Evolutionary conservation across 2,797 vertebrate species (phyloP).

Genomic region (Melanotaenia parkinsoni): DNA sequence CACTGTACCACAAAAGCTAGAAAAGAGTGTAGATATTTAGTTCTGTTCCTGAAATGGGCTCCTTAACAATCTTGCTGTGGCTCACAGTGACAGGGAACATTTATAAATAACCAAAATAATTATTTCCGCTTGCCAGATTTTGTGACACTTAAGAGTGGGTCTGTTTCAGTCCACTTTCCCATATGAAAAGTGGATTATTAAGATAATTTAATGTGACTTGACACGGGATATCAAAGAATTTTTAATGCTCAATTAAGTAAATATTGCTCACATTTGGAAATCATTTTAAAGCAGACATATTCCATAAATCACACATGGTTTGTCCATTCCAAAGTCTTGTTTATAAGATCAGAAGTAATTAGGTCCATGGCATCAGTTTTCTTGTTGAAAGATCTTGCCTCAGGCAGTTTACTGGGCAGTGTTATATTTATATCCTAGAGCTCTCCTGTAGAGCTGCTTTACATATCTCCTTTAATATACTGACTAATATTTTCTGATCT

Average conservation of each 20-base stretch:
- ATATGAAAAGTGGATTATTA: constrained; percentile 19
- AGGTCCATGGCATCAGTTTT: not conserved
- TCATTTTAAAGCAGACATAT: not conserved
- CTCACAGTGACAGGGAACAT: constrained; percentile 4
- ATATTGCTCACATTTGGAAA: constrained; percentile 16
- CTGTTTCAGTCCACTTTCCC: constrained; percentile 16
- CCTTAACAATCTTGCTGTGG: constrained; percentile 7
- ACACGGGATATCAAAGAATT: constrained; percentile 11
- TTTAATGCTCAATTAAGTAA: constrained; percentile 3
- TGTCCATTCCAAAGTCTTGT: constrained; percentile 6
- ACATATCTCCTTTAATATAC: not conserved
- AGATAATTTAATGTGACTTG: constrained; percentile 35
- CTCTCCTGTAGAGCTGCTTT: not conserved
- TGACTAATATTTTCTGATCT: not conserved
- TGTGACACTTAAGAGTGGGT: constrained; percentile 20
- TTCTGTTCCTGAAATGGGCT: constrained; percentile 18
- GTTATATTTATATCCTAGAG: too few relatives aligned
- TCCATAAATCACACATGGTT: not conserved
- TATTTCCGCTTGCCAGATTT: constrained; percentile 22
- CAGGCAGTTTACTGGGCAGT: not conserved
- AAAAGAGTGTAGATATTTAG: constrained; percentile 36
- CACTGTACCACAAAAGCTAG: constrained; percentile 18
- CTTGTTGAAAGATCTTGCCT: not conserved
- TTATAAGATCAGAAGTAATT: constrained; percentile 18
- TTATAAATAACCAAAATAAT: constrained; percentile 28